Conservation (phyloP, 2,113 vertebrate species). For the Myiagra hebetior region DNA sequence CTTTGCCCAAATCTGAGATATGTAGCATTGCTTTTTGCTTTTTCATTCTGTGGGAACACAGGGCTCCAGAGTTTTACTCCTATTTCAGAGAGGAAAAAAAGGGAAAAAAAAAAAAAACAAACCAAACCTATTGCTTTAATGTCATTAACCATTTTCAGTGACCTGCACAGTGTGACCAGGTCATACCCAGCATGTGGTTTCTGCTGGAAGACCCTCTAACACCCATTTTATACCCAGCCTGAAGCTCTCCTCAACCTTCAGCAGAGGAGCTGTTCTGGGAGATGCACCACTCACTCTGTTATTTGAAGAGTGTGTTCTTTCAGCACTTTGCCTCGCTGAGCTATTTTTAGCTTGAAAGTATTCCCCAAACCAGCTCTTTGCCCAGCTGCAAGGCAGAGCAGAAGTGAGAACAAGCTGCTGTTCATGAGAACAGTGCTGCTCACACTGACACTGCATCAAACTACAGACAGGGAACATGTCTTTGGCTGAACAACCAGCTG, state of each 20-base stretch:
- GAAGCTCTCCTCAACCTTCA: background rate
- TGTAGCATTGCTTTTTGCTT: background rate
- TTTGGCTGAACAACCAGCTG: background rate
- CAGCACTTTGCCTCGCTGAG: background rate
- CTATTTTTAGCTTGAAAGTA: constrained; percentile 36
- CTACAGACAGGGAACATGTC: background rate
- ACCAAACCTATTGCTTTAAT: background rate
- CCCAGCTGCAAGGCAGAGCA: constrained; percentile 24
- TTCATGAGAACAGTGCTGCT: background rate
- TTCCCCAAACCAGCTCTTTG: constrained; percentile 18
- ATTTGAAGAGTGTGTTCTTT: background rate
- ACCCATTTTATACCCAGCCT: background rate
- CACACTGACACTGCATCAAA: background rate
- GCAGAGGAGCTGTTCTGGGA: background rate
- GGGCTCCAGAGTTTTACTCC: background rate
- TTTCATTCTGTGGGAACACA: background rate
- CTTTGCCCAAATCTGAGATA: background rate
- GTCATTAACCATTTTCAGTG: background rate
- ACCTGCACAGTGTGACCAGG: background rate
- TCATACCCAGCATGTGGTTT: background rate
- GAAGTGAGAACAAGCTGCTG: background rate
- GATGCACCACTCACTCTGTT: background rate
- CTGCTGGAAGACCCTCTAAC: background rate
- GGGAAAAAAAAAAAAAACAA: accelerated
- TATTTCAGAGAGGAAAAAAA: background rate